Evolutionary conservation across 2,113 vertebrate species (phyloP).

Genomic region (Percina caprodes): DNA sequence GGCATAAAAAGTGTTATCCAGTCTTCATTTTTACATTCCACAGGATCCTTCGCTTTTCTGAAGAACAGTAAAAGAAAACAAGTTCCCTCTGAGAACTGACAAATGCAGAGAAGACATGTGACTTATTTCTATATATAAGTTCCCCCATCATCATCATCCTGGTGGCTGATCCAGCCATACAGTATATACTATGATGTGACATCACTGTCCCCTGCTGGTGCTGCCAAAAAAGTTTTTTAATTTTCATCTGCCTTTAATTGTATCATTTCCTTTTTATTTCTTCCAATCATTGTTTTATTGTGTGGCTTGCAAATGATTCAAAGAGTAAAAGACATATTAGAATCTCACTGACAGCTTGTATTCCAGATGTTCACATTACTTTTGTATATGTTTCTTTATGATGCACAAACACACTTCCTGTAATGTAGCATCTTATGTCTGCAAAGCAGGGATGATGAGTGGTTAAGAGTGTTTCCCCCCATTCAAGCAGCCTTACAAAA

Average conservation of each 20-base stretch:
- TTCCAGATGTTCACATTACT: not conserved
- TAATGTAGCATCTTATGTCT: not conserved
- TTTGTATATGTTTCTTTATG: not conserved
- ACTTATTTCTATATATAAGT: not conserved
- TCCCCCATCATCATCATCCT: conserved; percentile 11
- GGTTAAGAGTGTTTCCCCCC: not conserved
- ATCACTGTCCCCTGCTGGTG: conserved; percentile 65
- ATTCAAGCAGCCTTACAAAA: not conserved
- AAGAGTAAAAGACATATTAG: not conserved
- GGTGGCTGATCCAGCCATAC: not conserved
- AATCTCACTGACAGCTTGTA: not conserved
- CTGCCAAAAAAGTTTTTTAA: not conserved
- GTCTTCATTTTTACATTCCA: conserved; percentile 43
- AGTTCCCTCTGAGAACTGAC: not conserved
- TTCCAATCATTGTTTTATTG: not conserved
- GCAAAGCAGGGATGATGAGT: not conserved
- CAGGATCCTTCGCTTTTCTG: not conserved
- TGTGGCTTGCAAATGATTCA: not conserved
- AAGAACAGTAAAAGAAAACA: not conserved
- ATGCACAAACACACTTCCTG: not conserved
- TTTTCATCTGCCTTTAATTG: not conserved
- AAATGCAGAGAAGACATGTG: conserved; percentile 24
- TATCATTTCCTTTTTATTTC: conserved; percentile 5
- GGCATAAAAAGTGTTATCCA: conserved; percentile 2
- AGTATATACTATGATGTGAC: conserved; percentile 2